A percentile compares a stretch with the other conserved stretches of the same genome.
Evolutionary conservation across 2,113 vertebrate species (phyloP).

Genomic region (Cavia aperea): DNA sequence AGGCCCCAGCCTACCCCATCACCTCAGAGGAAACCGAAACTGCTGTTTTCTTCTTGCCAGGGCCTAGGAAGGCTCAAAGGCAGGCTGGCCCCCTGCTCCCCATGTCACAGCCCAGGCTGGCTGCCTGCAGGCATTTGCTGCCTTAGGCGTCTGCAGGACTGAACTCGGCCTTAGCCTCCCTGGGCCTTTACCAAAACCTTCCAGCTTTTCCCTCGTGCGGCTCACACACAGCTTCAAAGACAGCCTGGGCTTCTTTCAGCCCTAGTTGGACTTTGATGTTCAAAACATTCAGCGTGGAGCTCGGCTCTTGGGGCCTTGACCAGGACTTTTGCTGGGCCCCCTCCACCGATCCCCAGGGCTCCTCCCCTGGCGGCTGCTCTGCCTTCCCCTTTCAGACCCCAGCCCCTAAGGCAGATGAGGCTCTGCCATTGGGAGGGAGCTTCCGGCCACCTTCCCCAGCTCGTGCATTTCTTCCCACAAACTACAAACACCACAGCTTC

Average conservation of each 20-base stretch:
- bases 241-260: background rate
- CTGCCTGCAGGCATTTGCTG: background rate
- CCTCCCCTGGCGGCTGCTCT: background rate
- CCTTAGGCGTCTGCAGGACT: background rate
- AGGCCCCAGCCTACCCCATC: background rate
- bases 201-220: background rate
- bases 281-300: constrained; percentile 31
- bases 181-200: background rate
- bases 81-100: background rate
- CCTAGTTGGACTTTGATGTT: background rate
- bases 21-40: background rate
- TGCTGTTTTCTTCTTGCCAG: background rate
- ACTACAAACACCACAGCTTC: background rate
- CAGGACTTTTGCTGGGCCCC: background rate
- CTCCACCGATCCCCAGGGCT: background rate
- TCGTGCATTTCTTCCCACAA: accelerated
- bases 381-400: background rate
- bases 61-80: background rate
- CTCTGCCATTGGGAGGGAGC: background rate
- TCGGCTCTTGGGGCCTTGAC: background rate
- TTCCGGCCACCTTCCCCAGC: background rate
- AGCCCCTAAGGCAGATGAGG: background rate
- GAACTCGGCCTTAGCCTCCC: background rate
- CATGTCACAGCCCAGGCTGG: background rate
- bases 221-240: background rate